These are phyloP conservation scores for Xylocopa sonorina DNA, from an alignment of 1,140 invertebrate species.

Conservation along the genomic window DNA sequence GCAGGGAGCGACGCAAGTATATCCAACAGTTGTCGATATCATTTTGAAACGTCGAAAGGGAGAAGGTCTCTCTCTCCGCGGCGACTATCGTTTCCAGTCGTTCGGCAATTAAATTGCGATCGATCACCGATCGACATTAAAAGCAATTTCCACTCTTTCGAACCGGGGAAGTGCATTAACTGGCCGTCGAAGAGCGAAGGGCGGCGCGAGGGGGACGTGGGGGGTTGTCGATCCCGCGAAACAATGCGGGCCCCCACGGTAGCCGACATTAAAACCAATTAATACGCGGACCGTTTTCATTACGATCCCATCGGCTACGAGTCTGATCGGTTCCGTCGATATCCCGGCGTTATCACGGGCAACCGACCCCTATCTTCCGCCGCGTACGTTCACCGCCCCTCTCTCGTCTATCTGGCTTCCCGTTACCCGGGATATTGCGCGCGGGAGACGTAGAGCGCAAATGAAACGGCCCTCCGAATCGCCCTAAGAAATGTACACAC, in stretches of 20 bases:
- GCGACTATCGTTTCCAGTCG: background rate
- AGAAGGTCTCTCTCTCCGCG: no score
- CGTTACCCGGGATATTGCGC: conserved; percentile 35
- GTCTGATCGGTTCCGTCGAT: conserved; percentile 9
- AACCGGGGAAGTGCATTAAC: conserved; percentile 4
- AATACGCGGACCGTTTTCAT: conserved; percentile 43
- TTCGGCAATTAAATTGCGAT: conserved; percentile 3
- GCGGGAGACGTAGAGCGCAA: conserved; percentile 47
- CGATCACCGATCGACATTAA: conserved; percentile 28
- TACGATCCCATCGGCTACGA: conserved; percentile 8
- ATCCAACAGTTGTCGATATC: background rate
- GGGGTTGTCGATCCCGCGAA: conserved; percentile 4
- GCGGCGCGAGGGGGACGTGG: no score
- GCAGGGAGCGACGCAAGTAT: no score
- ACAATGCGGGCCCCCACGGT: background rate
- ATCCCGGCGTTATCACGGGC: conserved; percentile 25
- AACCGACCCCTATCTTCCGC: background rate
- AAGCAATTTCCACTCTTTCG: conserved; percentile 30
- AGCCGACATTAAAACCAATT: conserved; percentile 51
- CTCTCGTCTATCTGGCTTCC: background rate
- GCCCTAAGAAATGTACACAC: conserved; percentile 48
- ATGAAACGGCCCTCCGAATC: conserved; percentile 57
- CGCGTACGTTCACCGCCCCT: no score
- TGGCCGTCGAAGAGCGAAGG: background rate
- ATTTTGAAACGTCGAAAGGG: background rate